phyloP scores from a whole-genome alignment of 2,888 invertebrate species.

The Tribolium freemani region DNA sequence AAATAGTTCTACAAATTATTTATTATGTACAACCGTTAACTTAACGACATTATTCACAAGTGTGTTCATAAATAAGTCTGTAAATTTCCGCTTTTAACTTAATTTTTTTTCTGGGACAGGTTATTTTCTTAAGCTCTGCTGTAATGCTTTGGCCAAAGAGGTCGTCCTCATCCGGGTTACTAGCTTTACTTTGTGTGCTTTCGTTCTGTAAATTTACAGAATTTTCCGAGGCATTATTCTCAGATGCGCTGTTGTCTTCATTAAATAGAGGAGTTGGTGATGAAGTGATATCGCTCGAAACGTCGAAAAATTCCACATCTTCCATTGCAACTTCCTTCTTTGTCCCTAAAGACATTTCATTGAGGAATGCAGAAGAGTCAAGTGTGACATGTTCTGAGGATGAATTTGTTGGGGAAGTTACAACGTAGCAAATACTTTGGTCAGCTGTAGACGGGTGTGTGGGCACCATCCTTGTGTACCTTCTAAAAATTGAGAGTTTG shows the following conservation, averaged over 20 bases:
- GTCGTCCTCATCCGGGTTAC: constrained; percentile 50
- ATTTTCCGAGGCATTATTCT: background rate
- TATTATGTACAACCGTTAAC: background rate
- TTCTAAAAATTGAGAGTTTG: constrained; percentile 13
- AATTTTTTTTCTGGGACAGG: constrained; percentile 51
- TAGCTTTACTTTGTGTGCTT: constrained; percentile 1
- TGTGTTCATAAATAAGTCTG: constrained; percentile 50
- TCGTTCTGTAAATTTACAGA: background rate
- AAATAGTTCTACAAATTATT: background rate
- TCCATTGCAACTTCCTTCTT: constrained; percentile 38
- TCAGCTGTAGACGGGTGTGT: constrained; percentile 1
- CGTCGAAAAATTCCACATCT: constrained; percentile 49
- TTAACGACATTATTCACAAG: constrained; percentile 35
- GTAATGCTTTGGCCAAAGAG: constrained; percentile 54
- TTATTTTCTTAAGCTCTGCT: constrained; percentile 51
- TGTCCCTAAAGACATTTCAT: constrained; percentile 5
- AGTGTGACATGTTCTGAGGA: constrained; percentile 14
- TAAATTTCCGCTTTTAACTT: constrained; percentile 55
- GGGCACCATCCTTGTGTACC: constrained; percentile 19
- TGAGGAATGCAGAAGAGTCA: constrained; percentile 22
- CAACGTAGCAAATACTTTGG: constrained; percentile 10
- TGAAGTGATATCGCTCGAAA: constrained; percentile 37
- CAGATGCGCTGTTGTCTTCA: constrained; percentile 4
- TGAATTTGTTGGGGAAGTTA: constrained; percentile 25
- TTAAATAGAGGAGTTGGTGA: constrained; percentile 13